phyloP scores from a whole-genome alignment of 1,140 invertebrate species.

The Papilio machaon region DNA sequence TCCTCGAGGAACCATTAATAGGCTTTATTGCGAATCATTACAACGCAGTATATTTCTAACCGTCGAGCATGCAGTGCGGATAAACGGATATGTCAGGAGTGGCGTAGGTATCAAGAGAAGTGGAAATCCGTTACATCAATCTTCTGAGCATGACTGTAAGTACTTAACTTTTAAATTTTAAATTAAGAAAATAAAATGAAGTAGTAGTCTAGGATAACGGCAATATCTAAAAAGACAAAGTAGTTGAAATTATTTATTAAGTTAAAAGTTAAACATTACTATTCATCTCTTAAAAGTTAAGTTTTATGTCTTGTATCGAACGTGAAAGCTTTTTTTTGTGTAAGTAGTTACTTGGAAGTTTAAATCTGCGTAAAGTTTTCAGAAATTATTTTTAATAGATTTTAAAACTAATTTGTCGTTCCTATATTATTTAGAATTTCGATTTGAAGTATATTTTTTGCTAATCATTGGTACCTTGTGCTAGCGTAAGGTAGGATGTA shows the following conservation, averaged over 20 bases:
- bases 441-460: too few species aligned
- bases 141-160: neutral
- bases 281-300: neutral
- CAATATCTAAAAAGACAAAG: too few species aligned
- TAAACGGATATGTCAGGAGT: neutral
- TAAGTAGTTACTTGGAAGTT: neutral
- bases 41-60: conserved; percentile 8
- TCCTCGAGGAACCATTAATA: conserved; percentile 25
- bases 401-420: too few species aligned
- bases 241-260: too few species aligned
- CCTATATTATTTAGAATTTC: too few species aligned
- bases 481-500: neutral
- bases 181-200: neutral
- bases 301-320: neutral
- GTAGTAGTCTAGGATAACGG: too few species aligned
- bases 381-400: too few species aligned
- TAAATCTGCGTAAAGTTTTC: too few species aligned
- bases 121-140: neutral
- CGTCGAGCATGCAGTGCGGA: neutral
- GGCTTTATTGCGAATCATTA: conserved; percentile 15
- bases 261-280: too few species aligned
- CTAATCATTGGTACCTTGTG: neutral
- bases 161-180: neutral
- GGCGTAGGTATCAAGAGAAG: neutral
- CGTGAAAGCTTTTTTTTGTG: neutral